Evolutionary conservation across 2,888 invertebrate genomes (phyloP).

Genomic region (Terebella lapidaria): DNA sequence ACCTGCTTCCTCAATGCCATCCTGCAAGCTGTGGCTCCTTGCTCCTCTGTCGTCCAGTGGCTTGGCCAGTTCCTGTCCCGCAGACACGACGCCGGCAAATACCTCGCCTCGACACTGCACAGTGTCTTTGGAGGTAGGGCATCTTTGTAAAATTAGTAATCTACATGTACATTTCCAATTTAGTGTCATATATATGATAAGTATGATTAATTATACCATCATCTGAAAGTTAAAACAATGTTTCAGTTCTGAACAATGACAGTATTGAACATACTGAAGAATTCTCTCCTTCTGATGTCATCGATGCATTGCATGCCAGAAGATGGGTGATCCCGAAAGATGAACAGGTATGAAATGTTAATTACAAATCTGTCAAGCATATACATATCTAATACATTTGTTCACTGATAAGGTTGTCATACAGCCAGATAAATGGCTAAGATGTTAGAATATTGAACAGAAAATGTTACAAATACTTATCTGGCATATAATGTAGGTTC

Average conservation of each 20-base stretch:
- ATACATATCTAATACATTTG: too few relatives aligned
- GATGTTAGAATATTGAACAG: too few relatives aligned
- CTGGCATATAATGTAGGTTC: too few relatives aligned
- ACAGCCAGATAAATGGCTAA: too few relatives aligned
- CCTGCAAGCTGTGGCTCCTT: constrained; percentile 82
- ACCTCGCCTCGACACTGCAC: constrained; percentile 32
- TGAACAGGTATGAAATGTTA: constrained; percentile 64
- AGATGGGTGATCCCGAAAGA: constrained; percentile 85
- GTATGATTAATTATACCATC: too few relatives aligned
- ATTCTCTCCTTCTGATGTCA: constrained; percentile 62
- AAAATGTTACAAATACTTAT: too few relatives aligned
- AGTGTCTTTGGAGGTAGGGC: constrained; percentile 36
- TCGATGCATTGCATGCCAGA: constrained; percentile 69
- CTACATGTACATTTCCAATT: too few relatives aligned
- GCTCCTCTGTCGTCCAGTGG: constrained; percentile 80
- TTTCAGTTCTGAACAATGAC: constrained; percentile 45
- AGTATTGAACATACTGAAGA: constrained; percentile 30
- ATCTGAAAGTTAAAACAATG: too few relatives aligned
- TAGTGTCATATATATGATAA: too few relatives aligned
- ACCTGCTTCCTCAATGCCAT: constrained; percentile 91
- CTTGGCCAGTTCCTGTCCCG: constrained; percentile 58
- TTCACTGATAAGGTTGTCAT: too few relatives aligned
- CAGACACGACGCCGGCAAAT: constrained; percentile 20
- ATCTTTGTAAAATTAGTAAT: too few relatives aligned
- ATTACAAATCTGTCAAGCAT: too few relatives aligned